Percentiles rank a stretch among this genome's conserved stretches.
phyloP scores from a whole-genome alignment of 2,888 invertebrate species.

The Nowickia ferox region DNA sequence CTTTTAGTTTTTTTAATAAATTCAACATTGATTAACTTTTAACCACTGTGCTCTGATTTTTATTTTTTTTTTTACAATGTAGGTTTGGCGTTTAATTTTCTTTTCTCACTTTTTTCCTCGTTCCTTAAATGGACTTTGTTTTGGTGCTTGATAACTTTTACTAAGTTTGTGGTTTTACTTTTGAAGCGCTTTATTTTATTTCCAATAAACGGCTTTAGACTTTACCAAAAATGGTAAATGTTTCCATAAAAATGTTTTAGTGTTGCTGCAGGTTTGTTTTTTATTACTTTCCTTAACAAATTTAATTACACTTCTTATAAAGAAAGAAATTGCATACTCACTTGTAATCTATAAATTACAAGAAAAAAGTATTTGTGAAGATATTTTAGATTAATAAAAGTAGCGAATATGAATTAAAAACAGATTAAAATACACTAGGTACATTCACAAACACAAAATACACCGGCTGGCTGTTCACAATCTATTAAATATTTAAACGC shows the following conservation, averaged over 20 bases:
- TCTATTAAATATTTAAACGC: constrained; percentile 5
- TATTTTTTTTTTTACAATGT: constrained; percentile 13
- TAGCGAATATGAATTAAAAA: constrained; percentile 37
- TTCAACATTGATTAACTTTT: not conserved
- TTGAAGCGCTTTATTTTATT: constrained; percentile 13
- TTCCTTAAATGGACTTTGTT: constrained; percentile 60
- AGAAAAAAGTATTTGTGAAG: not conserved
- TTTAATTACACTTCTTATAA: constrained; percentile 32
- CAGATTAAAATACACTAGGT: constrained; percentile 22
- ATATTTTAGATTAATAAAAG: constrained; percentile 25
- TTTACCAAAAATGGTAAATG: constrained; percentile 36
- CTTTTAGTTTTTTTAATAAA: not conserved
- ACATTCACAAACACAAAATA: not conserved
- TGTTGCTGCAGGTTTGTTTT: constrained; percentile 9
- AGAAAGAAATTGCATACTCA: constrained; percentile 20
- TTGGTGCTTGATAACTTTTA: constrained; percentile 62
- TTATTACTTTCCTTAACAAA: constrained; percentile 38
- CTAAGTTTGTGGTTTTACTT: constrained; percentile 63
- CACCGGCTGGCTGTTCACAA: constrained; percentile 25
- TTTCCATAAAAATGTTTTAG: constrained; percentile 1
- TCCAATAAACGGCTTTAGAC: not conserved
- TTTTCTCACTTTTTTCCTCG: constrained; percentile 46
- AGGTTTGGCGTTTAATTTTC: constrained; percentile 47
- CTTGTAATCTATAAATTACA: constrained; percentile 6
- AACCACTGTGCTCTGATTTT: constrained; percentile 43